phyloP scores from a whole-genome alignment of 2,888 invertebrate species.

The Spilosoma lubricipeda region DNA sequence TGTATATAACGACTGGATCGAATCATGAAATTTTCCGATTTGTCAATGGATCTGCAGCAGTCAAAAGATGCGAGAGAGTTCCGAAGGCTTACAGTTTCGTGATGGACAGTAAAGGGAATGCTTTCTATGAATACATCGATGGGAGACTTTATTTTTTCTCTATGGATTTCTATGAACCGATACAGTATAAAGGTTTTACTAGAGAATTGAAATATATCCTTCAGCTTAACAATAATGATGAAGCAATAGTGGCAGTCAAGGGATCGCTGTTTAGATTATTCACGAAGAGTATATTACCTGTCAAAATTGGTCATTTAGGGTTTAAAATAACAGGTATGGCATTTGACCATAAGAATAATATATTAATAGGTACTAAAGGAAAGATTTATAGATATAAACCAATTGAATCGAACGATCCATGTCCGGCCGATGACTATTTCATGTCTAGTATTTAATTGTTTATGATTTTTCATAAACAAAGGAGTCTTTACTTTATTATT shows the following conservation, averaged over 20 bases:
- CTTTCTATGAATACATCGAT: slow-evolving; percentile 78
- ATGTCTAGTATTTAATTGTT: slow-evolving; percentile 71
- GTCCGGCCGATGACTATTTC: slow-evolving; percentile 79
- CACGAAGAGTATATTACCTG: slow-evolving; percentile 72
- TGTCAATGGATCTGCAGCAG: slow-evolving; percentile 76
- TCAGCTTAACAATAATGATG: slow-evolving; percentile 73
- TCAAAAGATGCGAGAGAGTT: slow-evolving; percentile 75
- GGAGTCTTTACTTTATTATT: background rate
- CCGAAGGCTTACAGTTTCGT: slow-evolving; percentile 79
- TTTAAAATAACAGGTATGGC: slow-evolving; percentile 79
- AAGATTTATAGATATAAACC: slow-evolving; percentile 80
- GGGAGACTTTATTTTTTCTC: slow-evolving; percentile 79
- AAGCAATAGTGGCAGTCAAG: slow-evolving; percentile 77
- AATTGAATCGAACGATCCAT: slow-evolving; percentile 73
- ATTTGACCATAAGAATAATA: slow-evolving; percentile 76
- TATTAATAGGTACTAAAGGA: slow-evolving; percentile 79
- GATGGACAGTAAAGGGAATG: slow-evolving; percentile 74
- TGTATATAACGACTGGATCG: slow-evolving; percentile 77
- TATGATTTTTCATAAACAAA: slow-evolving; percentile 7
- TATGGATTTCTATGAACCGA: slow-evolving; percentile 72
- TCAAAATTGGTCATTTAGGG: slow-evolving; percentile 75
- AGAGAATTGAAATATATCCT: slow-evolving; percentile 78
- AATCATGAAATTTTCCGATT: slow-evolving; percentile 77
- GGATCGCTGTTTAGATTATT: slow-evolving; percentile 72
- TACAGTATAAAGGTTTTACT: slow-evolving; percentile 80